These are phyloP conservation scores for Psittacula derbiana DNA, from an alignment of 2,797 vertebrate genomes.

Conservation along the genomic window DNA sequence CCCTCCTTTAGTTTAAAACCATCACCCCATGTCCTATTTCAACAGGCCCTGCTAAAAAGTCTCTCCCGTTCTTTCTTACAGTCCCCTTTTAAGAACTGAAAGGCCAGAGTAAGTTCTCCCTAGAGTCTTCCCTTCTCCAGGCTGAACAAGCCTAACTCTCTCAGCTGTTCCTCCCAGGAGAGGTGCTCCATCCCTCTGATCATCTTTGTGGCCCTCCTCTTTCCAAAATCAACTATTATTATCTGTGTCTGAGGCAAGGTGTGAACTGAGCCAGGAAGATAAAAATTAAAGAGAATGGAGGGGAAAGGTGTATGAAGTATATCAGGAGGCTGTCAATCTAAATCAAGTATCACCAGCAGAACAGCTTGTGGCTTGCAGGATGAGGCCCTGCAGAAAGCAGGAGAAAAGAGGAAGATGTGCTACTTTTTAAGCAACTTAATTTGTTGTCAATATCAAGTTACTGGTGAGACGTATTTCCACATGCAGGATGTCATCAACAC, in stretches of 20 bases:
- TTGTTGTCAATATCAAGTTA: background rate
- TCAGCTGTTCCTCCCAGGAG: background rate
- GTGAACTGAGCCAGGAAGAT: background rate
- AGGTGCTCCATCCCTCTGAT: background rate
- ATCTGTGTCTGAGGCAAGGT: background rate
- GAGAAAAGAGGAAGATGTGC: background rate
- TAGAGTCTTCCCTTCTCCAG: background rate
- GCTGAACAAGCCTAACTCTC: background rate
- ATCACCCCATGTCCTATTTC: background rate
- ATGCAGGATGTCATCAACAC: background rate
- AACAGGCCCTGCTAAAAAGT: background rate
- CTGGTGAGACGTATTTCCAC: background rate
- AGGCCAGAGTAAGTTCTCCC: background rate
- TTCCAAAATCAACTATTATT: background rate
- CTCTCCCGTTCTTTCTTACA: background rate
- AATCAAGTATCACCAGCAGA: background rate
- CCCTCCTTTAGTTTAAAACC: background rate
- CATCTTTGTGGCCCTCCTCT: background rate
- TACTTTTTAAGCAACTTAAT: background rate
- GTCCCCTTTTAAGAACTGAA: background rate
- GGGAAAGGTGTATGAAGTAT: background rate
- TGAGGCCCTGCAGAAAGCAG: background rate
- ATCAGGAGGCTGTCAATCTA: background rate
- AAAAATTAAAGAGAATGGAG: background rate
- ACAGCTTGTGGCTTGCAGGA: background rate